Evolutionary conservation across 2,888 invertebrate species (phyloP).

Genomic region (Papilio gigon): DNA sequence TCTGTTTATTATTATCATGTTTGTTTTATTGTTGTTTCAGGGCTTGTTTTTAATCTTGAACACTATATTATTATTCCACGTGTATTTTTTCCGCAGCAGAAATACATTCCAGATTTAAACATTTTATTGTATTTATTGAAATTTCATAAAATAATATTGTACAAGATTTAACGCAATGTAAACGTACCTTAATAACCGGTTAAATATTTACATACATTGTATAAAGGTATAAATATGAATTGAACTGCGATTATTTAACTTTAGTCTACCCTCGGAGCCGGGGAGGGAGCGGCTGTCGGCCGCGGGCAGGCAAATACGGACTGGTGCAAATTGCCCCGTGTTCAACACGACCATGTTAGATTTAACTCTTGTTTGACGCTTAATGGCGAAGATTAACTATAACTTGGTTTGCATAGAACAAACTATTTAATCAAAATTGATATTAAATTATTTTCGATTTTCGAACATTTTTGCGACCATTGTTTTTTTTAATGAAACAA

Average conservation of each 20-base stretch:
- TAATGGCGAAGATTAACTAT: background rate
- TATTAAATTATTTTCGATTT: too few species aligned
- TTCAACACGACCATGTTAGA: constrained; percentile 11
- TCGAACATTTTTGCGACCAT: too few species aligned
- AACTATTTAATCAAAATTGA: background rate
- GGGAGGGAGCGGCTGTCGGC: background rate
- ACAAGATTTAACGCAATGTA: too few species aligned
- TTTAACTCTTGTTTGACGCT: constrained; percentile 1
- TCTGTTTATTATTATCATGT: too few species aligned
- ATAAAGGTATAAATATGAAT: background rate
- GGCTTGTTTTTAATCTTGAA: too few species aligned
- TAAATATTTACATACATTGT: background rate
- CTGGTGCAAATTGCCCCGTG: constrained; percentile 10
- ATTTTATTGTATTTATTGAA: too few species aligned
- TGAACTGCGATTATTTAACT: constrained; percentile 1
- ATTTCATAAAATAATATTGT: too few species aligned
- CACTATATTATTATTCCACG: too few species aligned
- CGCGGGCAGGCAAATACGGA: constrained; percentile 11
- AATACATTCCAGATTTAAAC: too few species aligned
- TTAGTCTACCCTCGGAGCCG: background rate
- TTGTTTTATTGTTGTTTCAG: too few species aligned
- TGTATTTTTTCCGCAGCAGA: too few species aligned
- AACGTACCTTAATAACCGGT: background rate
- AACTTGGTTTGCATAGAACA: background rate
- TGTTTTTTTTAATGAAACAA: too few species aligned